A percentile compares a stretch with the other conserved stretches of the same genome.
These are phyloP conservation scores for Polypterus senegalus DNA, from an alignment of 2,113 vertebrate species.

Conservation along the genomic window DNA sequence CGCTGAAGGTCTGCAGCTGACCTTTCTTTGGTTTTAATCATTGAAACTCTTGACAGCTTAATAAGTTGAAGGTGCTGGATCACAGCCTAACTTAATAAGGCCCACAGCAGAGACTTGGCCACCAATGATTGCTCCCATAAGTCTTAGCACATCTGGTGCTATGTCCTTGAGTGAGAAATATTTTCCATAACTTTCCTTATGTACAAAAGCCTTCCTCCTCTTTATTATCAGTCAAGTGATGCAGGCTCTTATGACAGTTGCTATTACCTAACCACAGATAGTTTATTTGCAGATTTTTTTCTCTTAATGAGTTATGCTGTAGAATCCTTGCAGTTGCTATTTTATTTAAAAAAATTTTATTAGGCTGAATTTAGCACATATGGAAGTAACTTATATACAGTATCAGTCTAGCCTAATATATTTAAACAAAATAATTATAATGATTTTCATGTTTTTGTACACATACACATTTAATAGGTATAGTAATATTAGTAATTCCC, in stretches of 20 bases:
- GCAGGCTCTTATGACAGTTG: conserved; percentile 34
- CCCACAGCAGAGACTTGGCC: conserved; percentile 78
- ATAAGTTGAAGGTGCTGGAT: conserved; percentile 97
- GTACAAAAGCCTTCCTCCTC: conserved; percentile 57
- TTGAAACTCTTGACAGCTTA: conserved; percentile 92
- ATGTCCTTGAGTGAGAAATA: conserved; percentile 87
- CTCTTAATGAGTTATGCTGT: conserved; percentile 10
- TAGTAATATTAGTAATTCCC: too few species aligned
- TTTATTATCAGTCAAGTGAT: conserved; percentile 73
- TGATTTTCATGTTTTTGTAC: too few species aligned
- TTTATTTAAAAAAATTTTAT: too few species aligned
- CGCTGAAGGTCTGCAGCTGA: conserved; percentile 79
- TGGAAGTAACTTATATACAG: too few species aligned
- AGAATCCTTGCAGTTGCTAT: conserved; percentile 10
- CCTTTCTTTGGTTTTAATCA: conserved; percentile 99
- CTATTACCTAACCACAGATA: background rate
- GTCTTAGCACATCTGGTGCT: conserved; percentile 89
- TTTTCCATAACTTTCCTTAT: conserved; percentile 90
- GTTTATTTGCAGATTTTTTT: background rate
- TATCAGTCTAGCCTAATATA: too few species aligned
- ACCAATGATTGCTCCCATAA: conserved; percentile 97
- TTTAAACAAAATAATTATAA: too few species aligned
- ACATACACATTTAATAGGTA: too few species aligned
- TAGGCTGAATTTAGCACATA: too few species aligned
- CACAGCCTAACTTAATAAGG: conserved; percentile 95